Conservation (phyloP, 2,113 vertebrate species). For the Triplophysa tibetana region DNA sequence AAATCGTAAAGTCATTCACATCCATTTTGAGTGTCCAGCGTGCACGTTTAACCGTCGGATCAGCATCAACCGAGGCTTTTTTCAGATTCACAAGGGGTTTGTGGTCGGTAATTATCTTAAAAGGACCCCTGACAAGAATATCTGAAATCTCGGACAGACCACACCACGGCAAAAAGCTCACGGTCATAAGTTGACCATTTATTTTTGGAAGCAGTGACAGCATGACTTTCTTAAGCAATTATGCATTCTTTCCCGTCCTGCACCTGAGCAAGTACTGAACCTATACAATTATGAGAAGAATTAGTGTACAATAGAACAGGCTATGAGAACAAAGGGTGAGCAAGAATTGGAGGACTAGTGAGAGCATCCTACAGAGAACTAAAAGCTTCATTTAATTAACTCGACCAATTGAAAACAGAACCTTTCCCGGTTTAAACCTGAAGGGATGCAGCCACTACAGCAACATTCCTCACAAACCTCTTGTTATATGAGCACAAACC, state of each 20-base stretch:
- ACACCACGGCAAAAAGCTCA: constrained; percentile 25
- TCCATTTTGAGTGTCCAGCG: constrained; percentile 27
- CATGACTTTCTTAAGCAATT: neutral
- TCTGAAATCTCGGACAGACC: neutral
- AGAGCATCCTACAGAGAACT: neutral
- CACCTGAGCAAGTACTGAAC: constrained; percentile 1
- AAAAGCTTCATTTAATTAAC: neutral
- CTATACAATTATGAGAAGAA: constrained; percentile 1
- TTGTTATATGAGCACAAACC: too few relatives aligned
- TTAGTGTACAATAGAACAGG: neutral
- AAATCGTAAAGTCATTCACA: constrained; percentile 21
- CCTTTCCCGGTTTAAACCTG: too few relatives aligned
- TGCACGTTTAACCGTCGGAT: neutral
- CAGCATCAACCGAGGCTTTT: constrained; percentile 3
- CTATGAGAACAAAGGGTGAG: too few relatives aligned
- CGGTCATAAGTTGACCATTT: constrained; percentile 37
- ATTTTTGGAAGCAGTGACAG: neutral
- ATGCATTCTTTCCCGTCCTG: neutral
- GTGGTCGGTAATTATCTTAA: constrained; percentile 40
- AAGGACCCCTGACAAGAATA: constrained; percentile 2
- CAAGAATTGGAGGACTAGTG: neutral
- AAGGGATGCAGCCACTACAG: too few relatives aligned
- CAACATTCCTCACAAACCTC: too few relatives aligned
- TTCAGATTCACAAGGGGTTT: constrained; percentile 20
- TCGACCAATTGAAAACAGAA: neutral